These are phyloP conservation scores for Atrichornis clamosus DNA, from an alignment of 2,113 vertebrate genomes.

Conservation along the genomic window DNA sequence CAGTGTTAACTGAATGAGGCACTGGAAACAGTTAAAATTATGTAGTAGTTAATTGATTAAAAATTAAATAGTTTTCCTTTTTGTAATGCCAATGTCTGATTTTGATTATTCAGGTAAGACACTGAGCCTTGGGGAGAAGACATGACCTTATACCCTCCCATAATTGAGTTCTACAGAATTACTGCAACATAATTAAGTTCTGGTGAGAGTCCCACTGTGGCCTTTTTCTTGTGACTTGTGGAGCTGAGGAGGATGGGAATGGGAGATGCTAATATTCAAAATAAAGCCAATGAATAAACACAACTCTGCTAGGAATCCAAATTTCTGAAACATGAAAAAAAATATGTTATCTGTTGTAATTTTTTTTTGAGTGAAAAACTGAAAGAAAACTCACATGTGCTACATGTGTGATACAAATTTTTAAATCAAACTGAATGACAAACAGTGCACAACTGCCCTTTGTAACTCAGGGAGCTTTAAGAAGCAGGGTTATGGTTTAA, in stretches of 20 bases:
- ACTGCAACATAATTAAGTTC: neutral
- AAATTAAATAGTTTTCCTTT: neutral
- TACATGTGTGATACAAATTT: neutral
- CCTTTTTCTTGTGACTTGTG: neutral
- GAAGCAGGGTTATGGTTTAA: neutral
- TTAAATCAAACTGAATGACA: neutral
- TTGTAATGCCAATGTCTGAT: neutral
- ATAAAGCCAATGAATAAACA: neutral
- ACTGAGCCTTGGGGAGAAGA: neutral
- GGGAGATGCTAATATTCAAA: neutral
- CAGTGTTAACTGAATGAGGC: neutral
- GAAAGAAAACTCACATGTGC: neutral
- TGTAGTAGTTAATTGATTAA: neutral
- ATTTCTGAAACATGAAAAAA: neutral
- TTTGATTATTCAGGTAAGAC: neutral
- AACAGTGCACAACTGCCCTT: neutral
- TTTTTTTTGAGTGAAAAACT: neutral
- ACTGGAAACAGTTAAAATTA: neutral
- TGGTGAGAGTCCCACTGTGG: neutral
- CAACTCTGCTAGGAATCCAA: neutral
- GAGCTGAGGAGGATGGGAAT: neutral
- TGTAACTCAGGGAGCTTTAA: neutral
- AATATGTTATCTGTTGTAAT: neutral
- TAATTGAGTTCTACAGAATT: neutral
- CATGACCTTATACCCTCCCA: neutral